Evolutionary conservation across 2,888 invertebrate species (phyloP).

Genomic region (Conchocele bisecta): DNA sequence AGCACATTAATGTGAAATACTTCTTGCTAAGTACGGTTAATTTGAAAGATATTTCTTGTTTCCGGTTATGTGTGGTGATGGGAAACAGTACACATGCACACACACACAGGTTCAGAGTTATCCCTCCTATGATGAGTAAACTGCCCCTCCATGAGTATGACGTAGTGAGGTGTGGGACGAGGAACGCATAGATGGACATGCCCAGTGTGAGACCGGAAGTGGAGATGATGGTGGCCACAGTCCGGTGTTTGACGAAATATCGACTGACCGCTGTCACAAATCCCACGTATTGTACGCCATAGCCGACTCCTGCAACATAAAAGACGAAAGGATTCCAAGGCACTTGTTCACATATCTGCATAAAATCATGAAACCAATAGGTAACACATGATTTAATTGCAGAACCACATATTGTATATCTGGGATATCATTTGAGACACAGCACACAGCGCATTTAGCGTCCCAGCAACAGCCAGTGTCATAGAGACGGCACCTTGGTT

Average conservation of each 20-base stretch:
- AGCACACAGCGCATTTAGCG: too few species aligned
- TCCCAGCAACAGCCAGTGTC: too few species aligned
- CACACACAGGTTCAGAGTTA: constrained; percentile 29
- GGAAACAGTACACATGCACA: constrained; percentile 43
- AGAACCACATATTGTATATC: too few species aligned
- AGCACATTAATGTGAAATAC: constrained; percentile 25
- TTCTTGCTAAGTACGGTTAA: constrained; percentile 22
- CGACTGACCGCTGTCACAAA: constrained; percentile 39
- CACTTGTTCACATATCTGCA: too few species aligned
- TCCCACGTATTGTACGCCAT: constrained; percentile 40
- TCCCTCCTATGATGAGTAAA: constrained; percentile 41
- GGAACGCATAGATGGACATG: constrained; percentile 40
- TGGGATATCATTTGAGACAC: too few species aligned
- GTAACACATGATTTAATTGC: too few species aligned
- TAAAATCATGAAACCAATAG: too few species aligned
- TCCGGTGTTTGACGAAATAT: constrained; percentile 40
- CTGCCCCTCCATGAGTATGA: constrained; percentile 28
- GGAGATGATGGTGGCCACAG: constrained; percentile 34
- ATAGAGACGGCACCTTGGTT: too few species aligned
- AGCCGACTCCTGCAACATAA: constrained; percentile 42
- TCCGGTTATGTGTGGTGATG: background rate
- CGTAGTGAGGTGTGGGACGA: constrained; percentile 31
- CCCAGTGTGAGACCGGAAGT: constrained; percentile 46
- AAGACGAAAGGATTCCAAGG: too few species aligned
- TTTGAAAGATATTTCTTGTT: background rate